Conservation (phyloP, 35 echinoderm and acorn worm species). For the Eucidaris tribuloides region DNA sequence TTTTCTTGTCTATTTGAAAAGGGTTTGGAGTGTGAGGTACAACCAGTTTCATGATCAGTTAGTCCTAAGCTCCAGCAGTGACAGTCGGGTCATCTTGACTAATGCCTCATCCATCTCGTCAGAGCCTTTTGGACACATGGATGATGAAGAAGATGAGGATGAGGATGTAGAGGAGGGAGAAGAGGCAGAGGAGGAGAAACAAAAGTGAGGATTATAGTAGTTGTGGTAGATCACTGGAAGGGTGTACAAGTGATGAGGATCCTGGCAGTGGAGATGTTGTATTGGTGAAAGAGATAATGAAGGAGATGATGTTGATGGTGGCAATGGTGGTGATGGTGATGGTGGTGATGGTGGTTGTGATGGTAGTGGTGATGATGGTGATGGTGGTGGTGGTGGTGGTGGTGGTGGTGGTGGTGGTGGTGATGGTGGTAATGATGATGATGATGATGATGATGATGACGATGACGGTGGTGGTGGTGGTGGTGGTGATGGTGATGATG, state of each 20-base stretch:
- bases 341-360: too few relatives aligned
- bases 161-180: slow-evolving; percentile 47
- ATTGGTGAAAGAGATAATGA: background rate
- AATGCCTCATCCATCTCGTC: slow-evolving; percentile 87
- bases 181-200: slow-evolving; percentile 24
- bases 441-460: too few relatives aligned
- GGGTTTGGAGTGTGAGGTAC: slow-evolving; percentile 90
- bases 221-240: too few relatives aligned
- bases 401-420: background rate
- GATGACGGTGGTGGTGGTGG: too few relatives aligned
- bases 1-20: background rate
- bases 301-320: too few relatives aligned
- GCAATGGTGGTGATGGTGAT: background rate
- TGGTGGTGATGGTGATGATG: too few relatives aligned
- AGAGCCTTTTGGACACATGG: slow-evolving; percentile 78
- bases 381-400: background rate
- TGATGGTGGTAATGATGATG: too few relatives aligned
- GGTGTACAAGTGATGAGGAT: background rate
- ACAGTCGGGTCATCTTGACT: slow-evolving; percentile 87
- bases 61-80: slow-evolving; percentile 97
- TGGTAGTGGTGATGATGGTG: background rate
- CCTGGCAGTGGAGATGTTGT: background rate
- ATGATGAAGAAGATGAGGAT: slow-evolving; percentile 72
- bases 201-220: slow-evolving; percentile 43
- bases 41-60: slow-evolving; percentile 99